Percentiles rank a stretch among this genome's conserved stretches.
phyloP scores from a whole-genome alignment of 2,113 vertebrate species.

The Rhipidura dahli region DNA sequence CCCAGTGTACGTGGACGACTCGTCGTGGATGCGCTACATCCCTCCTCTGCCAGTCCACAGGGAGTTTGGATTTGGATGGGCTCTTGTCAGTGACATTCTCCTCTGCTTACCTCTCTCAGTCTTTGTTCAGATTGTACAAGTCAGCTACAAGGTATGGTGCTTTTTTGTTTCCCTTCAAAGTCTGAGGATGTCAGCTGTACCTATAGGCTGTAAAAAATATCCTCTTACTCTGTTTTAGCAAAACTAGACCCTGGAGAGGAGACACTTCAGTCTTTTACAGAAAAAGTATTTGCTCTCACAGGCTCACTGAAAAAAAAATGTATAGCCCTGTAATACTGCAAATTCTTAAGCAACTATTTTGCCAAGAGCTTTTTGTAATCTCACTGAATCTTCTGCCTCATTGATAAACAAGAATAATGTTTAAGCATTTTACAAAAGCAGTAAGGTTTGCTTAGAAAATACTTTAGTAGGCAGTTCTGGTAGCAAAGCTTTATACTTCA shows the following conservation, averaged over 20 bases:
- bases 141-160: conserved; percentile 87
- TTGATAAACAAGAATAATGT: background rate
- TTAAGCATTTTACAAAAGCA: conserved; percentile 9
- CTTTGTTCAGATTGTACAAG: conserved; percentile 89
- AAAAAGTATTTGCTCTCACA: background rate
- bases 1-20: conserved; percentile 83
- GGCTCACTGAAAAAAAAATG: background rate
- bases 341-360: background rate
- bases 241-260: background rate
- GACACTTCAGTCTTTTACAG: background rate
- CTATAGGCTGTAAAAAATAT: background rate
- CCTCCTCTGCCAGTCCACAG: conserved; percentile 84
- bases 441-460: background rate
- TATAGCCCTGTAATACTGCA: background rate
- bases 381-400: background rate
- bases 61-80: conserved; percentile 86
- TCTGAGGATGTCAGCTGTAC: background rate
- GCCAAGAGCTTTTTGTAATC: background rate
- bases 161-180: background rate
- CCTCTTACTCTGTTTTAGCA: background rate
- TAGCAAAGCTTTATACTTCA: background rate
- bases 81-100: conserved; percentile 86
- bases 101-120: conserved; percentile 91
- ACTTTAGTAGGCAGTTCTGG: background rate
- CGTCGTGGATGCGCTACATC: conserved; percentile 83